phyloP scores from a whole-genome alignment of 2,888 invertebrate genomes.

The Dinocampus coccinellae region DNA sequence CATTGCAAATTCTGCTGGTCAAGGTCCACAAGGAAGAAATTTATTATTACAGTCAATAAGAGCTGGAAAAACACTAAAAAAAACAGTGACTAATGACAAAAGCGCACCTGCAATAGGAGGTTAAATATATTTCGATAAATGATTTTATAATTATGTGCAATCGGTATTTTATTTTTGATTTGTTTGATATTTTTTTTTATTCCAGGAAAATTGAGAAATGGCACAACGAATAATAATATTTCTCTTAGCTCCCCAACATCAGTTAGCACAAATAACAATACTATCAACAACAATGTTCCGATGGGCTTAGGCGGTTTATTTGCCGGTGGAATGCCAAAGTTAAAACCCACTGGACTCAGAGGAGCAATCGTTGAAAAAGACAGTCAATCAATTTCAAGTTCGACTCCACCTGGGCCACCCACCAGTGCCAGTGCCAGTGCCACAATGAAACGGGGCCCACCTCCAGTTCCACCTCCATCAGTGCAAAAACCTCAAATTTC shows the following conservation, averaged over 20 bases:
- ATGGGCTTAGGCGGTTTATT: slow-evolving; percentile 80
- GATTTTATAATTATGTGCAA: not conserved
- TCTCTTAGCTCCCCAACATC: not conserved
- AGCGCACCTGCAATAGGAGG: slow-evolving; percentile 86
- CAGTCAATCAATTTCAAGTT: slow-evolving; percentile 31
- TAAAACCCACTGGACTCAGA: slow-evolving; percentile 77
- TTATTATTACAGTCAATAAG: slow-evolving; percentile 86
- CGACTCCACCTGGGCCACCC: slow-evolving; percentile 39
- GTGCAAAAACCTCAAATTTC: slow-evolving; percentile 76
- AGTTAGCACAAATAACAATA: slow-evolving; percentile 30
- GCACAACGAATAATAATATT: slow-evolving; percentile 58
- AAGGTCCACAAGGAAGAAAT: slow-evolving; percentile 74
- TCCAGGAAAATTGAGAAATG: slow-evolving; percentile 64
- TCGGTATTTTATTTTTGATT: not conserved
- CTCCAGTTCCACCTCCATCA: slow-evolving; percentile 82
- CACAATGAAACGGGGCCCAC: slow-evolving; percentile 78
- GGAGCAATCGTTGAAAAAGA: slow-evolving; percentile 52
- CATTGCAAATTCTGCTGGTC: slow-evolving; percentile 69
- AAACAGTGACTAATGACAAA: slow-evolving; percentile 90
- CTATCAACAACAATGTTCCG: slow-evolving; percentile 55
- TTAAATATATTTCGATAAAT: slow-evolving; percentile 61
- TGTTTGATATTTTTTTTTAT: slow-evolving; percentile 30
- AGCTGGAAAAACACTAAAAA: slow-evolving; percentile 85
- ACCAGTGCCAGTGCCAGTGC: slow-evolving; percentile 47
- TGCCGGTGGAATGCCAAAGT: slow-evolving; percentile 86